Evolutionary conservation across 2,113 vertebrate species (phyloP), one percentile per base, ranked within the genome.

Genomic region (Cebidichthys violaceus): DNA sequence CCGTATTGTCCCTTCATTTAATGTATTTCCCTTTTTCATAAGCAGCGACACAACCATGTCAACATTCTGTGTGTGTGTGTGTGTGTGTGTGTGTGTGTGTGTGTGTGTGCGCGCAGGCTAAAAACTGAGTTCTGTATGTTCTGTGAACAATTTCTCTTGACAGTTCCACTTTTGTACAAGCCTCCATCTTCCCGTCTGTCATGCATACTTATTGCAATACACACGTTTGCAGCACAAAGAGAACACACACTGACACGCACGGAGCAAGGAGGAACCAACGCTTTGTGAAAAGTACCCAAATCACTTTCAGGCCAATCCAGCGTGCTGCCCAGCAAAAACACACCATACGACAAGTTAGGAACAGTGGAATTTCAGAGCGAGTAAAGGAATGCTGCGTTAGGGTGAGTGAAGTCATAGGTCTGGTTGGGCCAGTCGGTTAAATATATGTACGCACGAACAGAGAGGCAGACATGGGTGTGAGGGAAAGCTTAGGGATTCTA

Each of bases 291-390:
- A 89, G 76, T 75, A 80, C 80, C 11, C 37, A 37, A 27, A 66
- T 37, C 66, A 57, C 61, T 84, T 69, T 90, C 41, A 73, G 82
- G 84, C 69, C 60, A 69, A 15, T 82, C 76, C 83, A 65, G 18
- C 71, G 82, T 86, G 82, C 47, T 83, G 62, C 55, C 90, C 89
- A 45, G 72, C 61, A 91, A 89, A 92, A 87, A 52, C 2, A 88
- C 88, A 59, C 9, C n/a, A 22, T 18, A 10, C 4, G 57, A 60
- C 43, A 7, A 24, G 4, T 41, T 2, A 75, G 75, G 73, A 92
- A 88, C 20, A 13, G 20, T 76, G 88, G 83, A 85, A 81, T 62
- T 92, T 91, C 78, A 81, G 57, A n/a, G 22, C 1, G 9, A 35
- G 1, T 0, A 3, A n/a, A 73, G 75, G 35, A 75, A 61, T 70